phyloP scores from a whole-genome alignment of 2,113 vertebrate genomes.

The Podarcis muralis region DNA sequence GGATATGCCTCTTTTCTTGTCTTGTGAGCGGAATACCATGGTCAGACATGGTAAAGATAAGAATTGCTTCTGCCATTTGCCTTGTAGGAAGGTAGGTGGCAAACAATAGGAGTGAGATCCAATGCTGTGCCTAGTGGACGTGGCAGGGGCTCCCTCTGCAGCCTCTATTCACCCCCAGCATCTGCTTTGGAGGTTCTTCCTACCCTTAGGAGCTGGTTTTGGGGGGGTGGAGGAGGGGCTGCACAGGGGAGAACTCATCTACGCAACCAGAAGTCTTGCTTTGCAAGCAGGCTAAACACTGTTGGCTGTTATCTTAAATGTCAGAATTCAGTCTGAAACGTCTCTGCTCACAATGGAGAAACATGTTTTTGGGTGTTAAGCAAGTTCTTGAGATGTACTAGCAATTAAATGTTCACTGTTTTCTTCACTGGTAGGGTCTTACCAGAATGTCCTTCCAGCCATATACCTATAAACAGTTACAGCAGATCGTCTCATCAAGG shows the following conservation, averaged over 20 bases:
- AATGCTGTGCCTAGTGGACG: too few species aligned
- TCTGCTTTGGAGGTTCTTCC: too few species aligned
- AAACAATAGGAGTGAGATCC: too few species aligned
- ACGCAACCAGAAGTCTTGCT: too few species aligned
- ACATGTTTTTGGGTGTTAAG: background rate
- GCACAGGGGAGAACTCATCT: too few species aligned
- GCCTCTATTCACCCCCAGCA: too few species aligned
- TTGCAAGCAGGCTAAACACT: too few species aligned
- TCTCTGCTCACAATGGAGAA: background rate
- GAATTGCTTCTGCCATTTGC: background rate
- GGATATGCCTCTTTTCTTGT: background rate
- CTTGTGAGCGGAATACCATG: background rate
- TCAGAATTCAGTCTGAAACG: background rate
- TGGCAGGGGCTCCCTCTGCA: too few species aligned
- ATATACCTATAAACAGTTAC: constrained; percentile 92
- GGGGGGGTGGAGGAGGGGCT: too few species aligned
- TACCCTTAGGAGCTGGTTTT: too few species aligned
- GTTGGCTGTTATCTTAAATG: background rate
- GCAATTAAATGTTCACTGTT: background rate
- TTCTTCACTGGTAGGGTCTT: constrained; percentile 81
- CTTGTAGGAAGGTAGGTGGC: background rate
- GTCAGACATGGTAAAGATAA: background rate
- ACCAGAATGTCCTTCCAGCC: constrained; percentile 98
- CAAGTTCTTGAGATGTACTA: background rate
- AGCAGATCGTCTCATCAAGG: constrained; percentile 89